These are phyloP conservation scores for Tetropium fuscum DNA, from an alignment of 2,888 invertebrate genomes.

Conservation along the genomic window DNA sequence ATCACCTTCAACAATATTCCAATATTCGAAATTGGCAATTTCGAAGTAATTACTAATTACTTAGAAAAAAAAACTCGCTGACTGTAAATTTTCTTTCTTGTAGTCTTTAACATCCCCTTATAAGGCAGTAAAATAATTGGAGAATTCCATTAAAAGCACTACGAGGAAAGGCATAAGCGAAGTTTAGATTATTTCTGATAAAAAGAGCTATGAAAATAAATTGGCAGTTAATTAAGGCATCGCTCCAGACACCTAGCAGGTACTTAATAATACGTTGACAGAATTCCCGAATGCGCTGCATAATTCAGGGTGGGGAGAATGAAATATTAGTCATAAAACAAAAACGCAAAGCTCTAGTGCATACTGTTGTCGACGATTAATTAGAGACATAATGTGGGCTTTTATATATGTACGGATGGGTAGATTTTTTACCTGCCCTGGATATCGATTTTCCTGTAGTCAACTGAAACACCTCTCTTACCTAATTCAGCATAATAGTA, in stretches of 20 bases:
- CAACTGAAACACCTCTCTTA: background rate
- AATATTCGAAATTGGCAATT: background rate
- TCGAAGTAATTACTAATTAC: constrained; percentile 10
- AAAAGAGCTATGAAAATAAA: constrained; percentile 23
- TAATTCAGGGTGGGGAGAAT: constrained; percentile 19
- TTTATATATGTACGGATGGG: background rate
- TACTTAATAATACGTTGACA: constrained; percentile 32
- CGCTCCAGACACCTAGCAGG: constrained; percentile 22
- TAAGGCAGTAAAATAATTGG: background rate
- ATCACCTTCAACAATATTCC: too few species aligned
- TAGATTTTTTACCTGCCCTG: background rate
- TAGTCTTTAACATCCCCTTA: too few species aligned
- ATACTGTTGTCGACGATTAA: constrained; percentile 9
- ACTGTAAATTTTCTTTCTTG: too few species aligned
- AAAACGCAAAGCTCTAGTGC: constrained; percentile 17
- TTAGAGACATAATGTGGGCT: constrained; percentile 1
- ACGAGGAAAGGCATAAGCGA: background rate
- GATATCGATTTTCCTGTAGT: background rate
- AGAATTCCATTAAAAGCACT: constrained; percentile 1
- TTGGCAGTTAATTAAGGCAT: constrained; percentile 28
- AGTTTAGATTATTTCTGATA: background rate
- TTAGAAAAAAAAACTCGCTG: too few species aligned
- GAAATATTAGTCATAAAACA: constrained; percentile 31
- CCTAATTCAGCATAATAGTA: background rate
- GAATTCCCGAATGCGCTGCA: constrained; percentile 18